Percentiles rank a stretch among this genome's conserved stretches.
Evolutionary conservation across 2,113 vertebrate species (phyloP).

Genomic region (Archocentrus centrarchus): DNA sequence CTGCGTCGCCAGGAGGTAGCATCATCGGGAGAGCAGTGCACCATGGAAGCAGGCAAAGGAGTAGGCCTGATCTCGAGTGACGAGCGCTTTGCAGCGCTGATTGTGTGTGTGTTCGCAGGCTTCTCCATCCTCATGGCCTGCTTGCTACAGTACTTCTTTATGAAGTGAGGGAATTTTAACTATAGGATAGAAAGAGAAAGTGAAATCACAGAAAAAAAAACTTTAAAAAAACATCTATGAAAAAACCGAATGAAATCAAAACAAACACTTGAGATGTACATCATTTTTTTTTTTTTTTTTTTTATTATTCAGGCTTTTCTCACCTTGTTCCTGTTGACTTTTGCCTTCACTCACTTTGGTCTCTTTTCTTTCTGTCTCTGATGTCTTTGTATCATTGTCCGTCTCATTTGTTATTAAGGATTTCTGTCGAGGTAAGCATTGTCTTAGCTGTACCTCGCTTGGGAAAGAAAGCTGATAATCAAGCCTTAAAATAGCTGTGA

Average conservation of each 20-base stretch:
- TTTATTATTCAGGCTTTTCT: constrained; percentile 86
- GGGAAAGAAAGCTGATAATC: constrained; percentile 70
- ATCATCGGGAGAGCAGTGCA: constrained; percentile 79
- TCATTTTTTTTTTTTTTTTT: constrained; percentile 64
- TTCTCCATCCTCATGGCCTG: constrained; percentile 96
- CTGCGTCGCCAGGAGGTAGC: constrained; percentile 84
- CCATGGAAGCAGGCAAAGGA: constrained; percentile 76
- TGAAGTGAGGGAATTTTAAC: constrained; percentile 88
- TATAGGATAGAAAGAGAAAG: constrained; percentile 76
- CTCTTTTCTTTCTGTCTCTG: constrained; percentile 52
- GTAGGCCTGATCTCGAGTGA: constrained; percentile 90
- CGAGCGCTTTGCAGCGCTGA: constrained; percentile 94
- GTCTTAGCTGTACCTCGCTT: constrained; percentile 55
- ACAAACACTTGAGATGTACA: constrained; percentile 83
- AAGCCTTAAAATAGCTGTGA: constrained; percentile 79
- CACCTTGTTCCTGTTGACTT: constrained; percentile 61
- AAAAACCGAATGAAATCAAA: constrained; percentile 73
- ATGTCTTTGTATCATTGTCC: constrained; percentile 50
- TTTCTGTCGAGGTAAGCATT: constrained; percentile 60
- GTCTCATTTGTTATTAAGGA: constrained; percentile 57
- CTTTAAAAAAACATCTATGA: constrained; percentile 59
- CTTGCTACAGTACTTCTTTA: constrained; percentile 97
- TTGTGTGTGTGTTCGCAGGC: constrained; percentile 91
- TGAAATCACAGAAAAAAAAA: constrained; percentile 66
- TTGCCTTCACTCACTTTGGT: constrained; percentile 51